These are phyloP conservation scores for Falco berigora DNA, from an alignment of 2,797 vertebrate species.

Conservation along the genomic window DNA sequence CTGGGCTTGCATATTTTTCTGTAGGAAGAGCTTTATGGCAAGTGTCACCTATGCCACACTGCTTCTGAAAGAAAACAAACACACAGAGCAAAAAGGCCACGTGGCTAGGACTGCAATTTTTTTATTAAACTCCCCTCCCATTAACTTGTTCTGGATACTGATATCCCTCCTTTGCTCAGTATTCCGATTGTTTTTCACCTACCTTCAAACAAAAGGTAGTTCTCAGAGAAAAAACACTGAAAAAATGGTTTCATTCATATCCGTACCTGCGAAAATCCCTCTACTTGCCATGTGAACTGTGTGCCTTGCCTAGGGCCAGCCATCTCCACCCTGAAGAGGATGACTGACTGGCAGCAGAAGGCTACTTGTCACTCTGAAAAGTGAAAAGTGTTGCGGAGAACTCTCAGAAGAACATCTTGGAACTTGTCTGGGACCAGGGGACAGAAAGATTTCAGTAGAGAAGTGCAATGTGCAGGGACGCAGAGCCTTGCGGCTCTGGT, in stretches of 20 bases:
- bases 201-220: background rate
- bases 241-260: background rate
- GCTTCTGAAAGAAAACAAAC: background rate
- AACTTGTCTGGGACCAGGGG: background rate
- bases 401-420: background rate
- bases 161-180: background rate
- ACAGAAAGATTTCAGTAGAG: background rate
- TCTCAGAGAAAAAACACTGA: background rate
- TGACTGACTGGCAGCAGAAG: background rate
- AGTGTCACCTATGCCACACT: background rate
- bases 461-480: background rate
- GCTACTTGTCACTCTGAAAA: background rate
- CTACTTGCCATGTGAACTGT: background rate
- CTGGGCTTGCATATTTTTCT: slow-evolving; percentile 10
- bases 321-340: background rate
- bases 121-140: background rate
- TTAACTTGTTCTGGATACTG: background rate
- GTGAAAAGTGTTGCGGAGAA: background rate
- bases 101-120: background rate
- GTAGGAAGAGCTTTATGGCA: background rate
- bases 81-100: background rate
- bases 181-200: background rate
- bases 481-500: background rate
- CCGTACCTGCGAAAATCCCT: background rate
- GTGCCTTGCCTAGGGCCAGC: background rate